Conservation (phyloP, 2,888 invertebrate species). For the Nephrotoma guestfalica region DNA sequence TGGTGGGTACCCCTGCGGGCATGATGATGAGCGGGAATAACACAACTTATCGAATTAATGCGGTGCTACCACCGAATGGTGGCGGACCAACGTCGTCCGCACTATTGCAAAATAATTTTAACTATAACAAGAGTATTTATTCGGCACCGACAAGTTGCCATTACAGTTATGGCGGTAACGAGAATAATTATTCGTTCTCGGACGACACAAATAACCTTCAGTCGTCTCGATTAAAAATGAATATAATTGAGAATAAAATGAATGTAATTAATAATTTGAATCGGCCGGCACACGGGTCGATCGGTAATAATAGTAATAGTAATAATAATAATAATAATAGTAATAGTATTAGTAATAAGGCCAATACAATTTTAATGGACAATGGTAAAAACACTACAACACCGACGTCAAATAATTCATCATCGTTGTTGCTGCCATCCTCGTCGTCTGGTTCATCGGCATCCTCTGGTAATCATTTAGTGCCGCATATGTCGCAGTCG, state of each 20-base stretch:
- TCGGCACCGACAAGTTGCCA: background rate
- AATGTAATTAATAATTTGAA: slow-evolving; percentile 24
- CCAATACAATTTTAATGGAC: background rate
- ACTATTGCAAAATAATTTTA: background rate
- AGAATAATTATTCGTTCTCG: slow-evolving; percentile 1
- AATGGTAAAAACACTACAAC: background rate
- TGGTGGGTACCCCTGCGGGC: slow-evolving; percentile 15
- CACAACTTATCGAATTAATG: slow-evolving; percentile 17
- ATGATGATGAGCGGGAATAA: slow-evolving; percentile 1
- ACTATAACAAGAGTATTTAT: background rate
- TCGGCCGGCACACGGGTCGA: slow-evolving; percentile 19
- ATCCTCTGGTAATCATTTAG: background rate
- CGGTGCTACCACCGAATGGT: background rate
- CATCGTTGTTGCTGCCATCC: background rate
- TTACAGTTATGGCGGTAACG: background rate
- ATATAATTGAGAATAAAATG: slow-evolving; percentile 32
- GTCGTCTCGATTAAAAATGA: slow-evolving; percentile 22
- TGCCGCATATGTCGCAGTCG: background rate
- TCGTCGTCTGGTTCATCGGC: background rate
- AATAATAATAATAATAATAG: background rate
- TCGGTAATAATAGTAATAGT: background rate
- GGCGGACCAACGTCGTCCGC: background rate
- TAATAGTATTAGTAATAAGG: background rate
- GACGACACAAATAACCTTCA: slow-evolving; percentile 3
- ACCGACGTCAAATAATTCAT: background rate